phyloP scores from a whole-genome alignment of 2,113 vertebrate species.

The Echinops telfairi region DNA sequence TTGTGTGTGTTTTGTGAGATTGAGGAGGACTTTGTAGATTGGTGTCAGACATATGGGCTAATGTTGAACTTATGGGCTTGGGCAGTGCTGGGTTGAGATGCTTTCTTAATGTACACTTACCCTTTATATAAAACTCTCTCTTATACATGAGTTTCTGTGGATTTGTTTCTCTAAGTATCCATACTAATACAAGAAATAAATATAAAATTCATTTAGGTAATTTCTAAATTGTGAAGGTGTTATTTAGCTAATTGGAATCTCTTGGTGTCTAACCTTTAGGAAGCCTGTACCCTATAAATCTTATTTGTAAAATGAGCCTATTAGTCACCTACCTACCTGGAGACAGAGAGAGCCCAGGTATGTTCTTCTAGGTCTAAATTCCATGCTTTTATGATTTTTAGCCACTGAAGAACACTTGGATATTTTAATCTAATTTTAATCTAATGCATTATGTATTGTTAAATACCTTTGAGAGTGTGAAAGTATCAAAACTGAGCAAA shows the following conservation, averaged over 20 bases:
- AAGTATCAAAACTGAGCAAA: slow-evolving; percentile 13
- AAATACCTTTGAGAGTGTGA: neutral
- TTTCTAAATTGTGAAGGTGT: neutral
- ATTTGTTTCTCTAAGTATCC: too few relatives aligned
- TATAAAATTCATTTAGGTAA: neutral
- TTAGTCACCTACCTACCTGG: neutral
- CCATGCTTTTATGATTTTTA: neutral
- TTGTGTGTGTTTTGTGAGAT: too few relatives aligned
- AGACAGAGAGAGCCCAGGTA: neutral
- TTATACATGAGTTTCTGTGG: too few relatives aligned
- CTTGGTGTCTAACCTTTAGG: neutral
- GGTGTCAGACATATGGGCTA: too few relatives aligned
- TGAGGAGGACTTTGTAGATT: too few relatives aligned
- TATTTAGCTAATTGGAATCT: neutral
- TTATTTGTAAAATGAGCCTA: neutral
- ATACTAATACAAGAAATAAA: neutral
- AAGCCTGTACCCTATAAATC: neutral
- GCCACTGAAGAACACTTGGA: slow-evolving; percentile 9
- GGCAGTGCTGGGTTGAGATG: too few relatives aligned
- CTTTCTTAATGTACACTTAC: too few relatives aligned
- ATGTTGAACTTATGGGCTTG: too few relatives aligned
- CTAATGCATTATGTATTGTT: neutral
- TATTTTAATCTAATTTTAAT: slow-evolving; percentile 8
- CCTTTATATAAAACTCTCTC: too few relatives aligned
- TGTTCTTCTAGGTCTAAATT: neutral